These are phyloP conservation scores for Cryptus viduatorius DNA, from an alignment of 2,888 invertebrate genomes.

Conservation along the genomic window DNA sequence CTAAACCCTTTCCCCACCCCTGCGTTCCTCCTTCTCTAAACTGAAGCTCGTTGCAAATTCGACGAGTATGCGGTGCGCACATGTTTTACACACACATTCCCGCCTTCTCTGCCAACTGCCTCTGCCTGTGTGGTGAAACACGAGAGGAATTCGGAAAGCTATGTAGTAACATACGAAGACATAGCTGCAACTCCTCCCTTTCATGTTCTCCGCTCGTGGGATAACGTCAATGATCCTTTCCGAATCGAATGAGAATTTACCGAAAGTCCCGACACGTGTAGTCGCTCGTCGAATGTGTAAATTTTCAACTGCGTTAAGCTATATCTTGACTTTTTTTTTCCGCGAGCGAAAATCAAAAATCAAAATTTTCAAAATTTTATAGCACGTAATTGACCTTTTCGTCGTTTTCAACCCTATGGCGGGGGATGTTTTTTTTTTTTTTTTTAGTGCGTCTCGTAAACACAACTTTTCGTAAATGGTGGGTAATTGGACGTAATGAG, in stretches of 20 bases:
- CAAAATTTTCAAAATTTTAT: too few species aligned
- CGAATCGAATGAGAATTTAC: not conserved
- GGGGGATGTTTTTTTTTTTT: too few species aligned
- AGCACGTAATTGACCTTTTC: too few species aligned
- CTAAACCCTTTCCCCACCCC: not conserved
- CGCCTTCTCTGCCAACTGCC: not conserved
- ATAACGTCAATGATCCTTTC: slow-evolving; percentile 2
- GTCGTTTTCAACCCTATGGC: too few species aligned
- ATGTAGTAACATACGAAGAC: slow-evolving; percentile 20
- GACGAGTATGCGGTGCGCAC: slow-evolving; percentile 38
- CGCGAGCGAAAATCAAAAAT: too few species aligned
- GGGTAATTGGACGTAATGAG: too few species aligned
- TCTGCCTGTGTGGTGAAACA: not conserved
- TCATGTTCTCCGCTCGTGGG: slow-evolving; percentile 1
- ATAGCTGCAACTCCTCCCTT: slow-evolving; percentile 18
- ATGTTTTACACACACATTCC: slow-evolving; percentile 48
- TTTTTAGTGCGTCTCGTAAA: too few species aligned
- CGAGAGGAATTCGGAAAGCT: slow-evolving; percentile 13
- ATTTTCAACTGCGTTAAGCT: not conserved
- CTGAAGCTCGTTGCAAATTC: slow-evolving; percentile 54
- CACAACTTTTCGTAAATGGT: too few species aligned
- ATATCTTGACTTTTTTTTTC: not conserved
- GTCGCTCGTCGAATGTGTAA: not conserved
- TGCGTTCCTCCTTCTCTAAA: slow-evolving; percentile 1
- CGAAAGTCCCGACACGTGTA: not conserved